Conservation (phyloP, 2,888 invertebrate species). For the Pheosia tremula region DNA sequence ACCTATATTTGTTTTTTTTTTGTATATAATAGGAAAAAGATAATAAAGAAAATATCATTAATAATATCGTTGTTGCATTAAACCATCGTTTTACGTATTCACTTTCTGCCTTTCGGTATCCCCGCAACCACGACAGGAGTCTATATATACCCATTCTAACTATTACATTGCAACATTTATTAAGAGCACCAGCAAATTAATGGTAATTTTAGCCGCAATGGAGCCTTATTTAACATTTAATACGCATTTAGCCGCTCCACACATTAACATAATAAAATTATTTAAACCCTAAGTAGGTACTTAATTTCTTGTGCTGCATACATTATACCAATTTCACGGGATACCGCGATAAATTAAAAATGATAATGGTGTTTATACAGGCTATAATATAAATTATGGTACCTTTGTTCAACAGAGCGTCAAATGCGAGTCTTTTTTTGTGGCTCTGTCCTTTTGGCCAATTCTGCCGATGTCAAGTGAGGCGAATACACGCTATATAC, state of each 20-base stretch:
- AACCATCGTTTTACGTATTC: background rate
- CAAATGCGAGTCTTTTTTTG: too few species aligned
- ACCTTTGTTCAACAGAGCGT: too few species aligned
- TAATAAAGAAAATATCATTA: too few species aligned
- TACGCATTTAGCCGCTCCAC: constrained; percentile 24
- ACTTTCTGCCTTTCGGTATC: too few species aligned
- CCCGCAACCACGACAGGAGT: background rate
- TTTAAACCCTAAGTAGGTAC: constrained; percentile 26
- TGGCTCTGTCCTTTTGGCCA: too few species aligned
- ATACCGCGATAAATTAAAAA: background rate
- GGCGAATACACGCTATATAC: too few species aligned
- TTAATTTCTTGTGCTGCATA: constrained; percentile 9
- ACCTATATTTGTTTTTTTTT: too few species aligned
- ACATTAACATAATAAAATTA: constrained; percentile 36
- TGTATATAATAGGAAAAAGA: too few species aligned
- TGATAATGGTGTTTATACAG: constrained; percentile 1
- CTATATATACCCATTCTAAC: background rate
- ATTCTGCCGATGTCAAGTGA: too few species aligned
- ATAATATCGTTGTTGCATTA: background rate
- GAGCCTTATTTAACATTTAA: constrained; percentile 23
- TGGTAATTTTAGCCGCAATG: constrained; percentile 26
- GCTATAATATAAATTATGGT: constrained; percentile 5
- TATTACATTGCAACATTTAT: constrained; percentile 15
- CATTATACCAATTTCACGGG: constrained; percentile 11
- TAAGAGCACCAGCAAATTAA: constrained; percentile 16